phyloP scores from a whole-genome alignment of 2,113 vertebrate genomes.

The Dolichallabes microphthalmus region DNA sequence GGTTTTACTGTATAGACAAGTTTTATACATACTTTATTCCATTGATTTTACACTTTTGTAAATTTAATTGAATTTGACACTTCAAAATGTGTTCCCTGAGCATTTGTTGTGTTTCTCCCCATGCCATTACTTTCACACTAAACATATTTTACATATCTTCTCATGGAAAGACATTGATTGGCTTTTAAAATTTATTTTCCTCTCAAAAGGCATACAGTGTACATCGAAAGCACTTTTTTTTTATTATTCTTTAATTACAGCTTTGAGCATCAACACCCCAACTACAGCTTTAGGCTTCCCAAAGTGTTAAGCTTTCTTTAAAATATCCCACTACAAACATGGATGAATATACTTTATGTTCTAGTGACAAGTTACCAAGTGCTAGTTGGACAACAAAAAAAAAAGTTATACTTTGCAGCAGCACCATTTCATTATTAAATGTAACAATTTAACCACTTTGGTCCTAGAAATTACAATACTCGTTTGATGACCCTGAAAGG shows the following conservation, averaged over 20 bases:
- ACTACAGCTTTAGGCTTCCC: not conserved
- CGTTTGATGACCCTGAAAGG: not conserved
- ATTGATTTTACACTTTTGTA: too few relatives aligned
- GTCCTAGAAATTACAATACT: not conserved
- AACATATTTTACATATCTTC: not conserved
- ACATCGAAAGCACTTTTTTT: not conserved
- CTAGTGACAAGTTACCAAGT: not conserved
- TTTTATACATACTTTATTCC: too few relatives aligned
- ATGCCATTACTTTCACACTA: too few relatives aligned
- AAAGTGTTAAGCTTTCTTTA: not conserved
- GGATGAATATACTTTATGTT: not conserved
- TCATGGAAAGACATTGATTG: not conserved
- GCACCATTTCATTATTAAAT: not conserved
- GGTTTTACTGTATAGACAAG: too few relatives aligned
- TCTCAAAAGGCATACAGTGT: not conserved
- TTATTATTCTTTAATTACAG: not conserved
- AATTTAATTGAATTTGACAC: too few relatives aligned
- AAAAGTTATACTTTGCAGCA: not conserved
- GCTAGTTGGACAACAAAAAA: slow-evolving; percentile 2
- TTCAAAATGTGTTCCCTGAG: too few relatives aligned
- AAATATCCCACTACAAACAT: not conserved
- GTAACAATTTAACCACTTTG: not conserved
- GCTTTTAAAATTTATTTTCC: not conserved
- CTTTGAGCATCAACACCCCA: not conserved
- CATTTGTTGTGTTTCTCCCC: too few relatives aligned